These are phyloP conservation scores for Malurus alboscapulatus DNA, from an alignment of 2,113 vertebrate species.

Conservation along the genomic window DNA sequence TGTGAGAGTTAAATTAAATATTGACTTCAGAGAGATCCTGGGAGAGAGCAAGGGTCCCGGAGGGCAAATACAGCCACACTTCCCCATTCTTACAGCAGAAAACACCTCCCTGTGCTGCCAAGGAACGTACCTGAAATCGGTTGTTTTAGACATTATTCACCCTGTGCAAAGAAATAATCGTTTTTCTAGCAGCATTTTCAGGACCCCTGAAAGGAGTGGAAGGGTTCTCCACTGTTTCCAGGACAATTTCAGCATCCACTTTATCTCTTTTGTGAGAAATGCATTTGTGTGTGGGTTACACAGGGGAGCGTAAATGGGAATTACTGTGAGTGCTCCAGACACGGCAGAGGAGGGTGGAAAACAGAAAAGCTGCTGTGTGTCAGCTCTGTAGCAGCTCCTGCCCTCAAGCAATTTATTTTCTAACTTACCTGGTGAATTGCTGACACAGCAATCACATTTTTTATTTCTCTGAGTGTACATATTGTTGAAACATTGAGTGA, in stretches of 20 bases:
- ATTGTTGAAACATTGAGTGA: background rate
- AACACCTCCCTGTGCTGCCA: background rate
- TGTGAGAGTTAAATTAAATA: conserved; percentile 20
- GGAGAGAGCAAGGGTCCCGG: background rate
- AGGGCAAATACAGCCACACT: background rate
- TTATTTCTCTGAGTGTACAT: background rate
- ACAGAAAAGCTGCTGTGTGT: background rate
- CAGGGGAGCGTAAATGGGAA: background rate
- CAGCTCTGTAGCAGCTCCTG: background rate
- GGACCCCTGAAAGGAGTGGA: background rate
- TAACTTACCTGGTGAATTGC: background rate
- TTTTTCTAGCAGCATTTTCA: background rate
- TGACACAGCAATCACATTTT: background rate
- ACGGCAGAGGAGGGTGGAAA: background rate
- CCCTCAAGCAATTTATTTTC: background rate
- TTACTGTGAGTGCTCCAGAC: background rate
- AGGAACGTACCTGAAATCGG: background rate
- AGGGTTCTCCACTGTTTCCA: background rate
- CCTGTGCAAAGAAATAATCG: background rate
- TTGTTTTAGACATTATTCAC: background rate
- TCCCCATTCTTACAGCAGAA: background rate
- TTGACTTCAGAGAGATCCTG: conserved; percentile 1
- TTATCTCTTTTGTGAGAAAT: background rate
- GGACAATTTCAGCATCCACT: background rate
- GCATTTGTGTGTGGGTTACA: background rate